phyloP scores from a whole-genome alignment of 2,888 invertebrate species.

The Gordius sp. region DNA sequence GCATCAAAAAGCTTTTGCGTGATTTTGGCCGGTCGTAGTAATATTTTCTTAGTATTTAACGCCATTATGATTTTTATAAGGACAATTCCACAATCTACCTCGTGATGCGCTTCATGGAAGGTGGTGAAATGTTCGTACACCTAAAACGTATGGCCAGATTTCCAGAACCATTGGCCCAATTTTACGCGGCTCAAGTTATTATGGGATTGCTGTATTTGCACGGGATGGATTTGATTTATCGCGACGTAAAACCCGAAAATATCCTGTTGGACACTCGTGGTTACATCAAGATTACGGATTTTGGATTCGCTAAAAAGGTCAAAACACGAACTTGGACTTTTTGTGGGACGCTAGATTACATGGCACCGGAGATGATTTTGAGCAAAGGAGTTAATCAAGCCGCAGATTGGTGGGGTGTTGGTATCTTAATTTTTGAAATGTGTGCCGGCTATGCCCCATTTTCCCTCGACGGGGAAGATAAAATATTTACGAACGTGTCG shows the following conservation, averaged over 20 bases:
- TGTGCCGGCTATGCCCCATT: slow-evolving; percentile 1
- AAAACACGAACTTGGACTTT: slow-evolving; percentile 17
- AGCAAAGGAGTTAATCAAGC: slow-evolving; percentile 16
- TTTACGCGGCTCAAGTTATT: slow-evolving; percentile 18
- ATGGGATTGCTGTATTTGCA: slow-evolving; percentile 17
- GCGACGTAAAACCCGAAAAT: slow-evolving; percentile 18
- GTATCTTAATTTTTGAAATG: slow-evolving; percentile 9
- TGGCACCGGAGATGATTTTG: slow-evolving; percentile 17
- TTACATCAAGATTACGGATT: slow-evolving; percentile 17
- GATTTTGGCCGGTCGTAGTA: too few relatives aligned
- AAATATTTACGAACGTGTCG: background rate
- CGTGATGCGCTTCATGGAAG: slow-evolving; percentile 3
- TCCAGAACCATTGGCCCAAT: slow-evolving; percentile 16
- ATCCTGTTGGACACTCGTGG: slow-evolving; percentile 6
- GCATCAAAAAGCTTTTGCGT: too few relatives aligned
- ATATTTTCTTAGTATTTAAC: too few relatives aligned
- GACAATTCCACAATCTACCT: background rate
- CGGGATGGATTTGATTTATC: slow-evolving; percentile 12
- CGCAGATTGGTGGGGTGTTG: slow-evolving; percentile 18
- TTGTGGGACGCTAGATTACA: slow-evolving; percentile 17
- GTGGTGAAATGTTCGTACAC: slow-evolving; percentile 18
- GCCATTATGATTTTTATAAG: too few relatives aligned
- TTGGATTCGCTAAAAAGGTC: slow-evolving; percentile 17
- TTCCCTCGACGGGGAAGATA: background rate
- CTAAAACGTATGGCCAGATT: slow-evolving; percentile 11